Evolutionary conservation across 2,113 vertebrate genomes (phyloP).

Genomic region (human (Homo sapiens)): GRCh38 chr2:236766001-236766500

Average conservation of each 20-base stretch:
- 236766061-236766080: background rate
- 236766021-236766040: background rate
- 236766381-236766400: background rate
- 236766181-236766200: background rate
- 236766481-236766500: background rate
- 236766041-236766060: background rate
- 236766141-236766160: background rate
- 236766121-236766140: background rate
- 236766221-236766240: rapidly evolving
- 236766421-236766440: rapidly evolving
- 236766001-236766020: background rate
- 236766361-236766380: background rate
- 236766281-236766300: background rate
- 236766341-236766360: no score
- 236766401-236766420: rapidly evolving
- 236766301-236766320: background rate
- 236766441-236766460: rapidly evolving
- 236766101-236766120: rapidly evolving
- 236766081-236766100: background rate
- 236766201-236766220: background rate
- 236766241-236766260: rapidly evolving
- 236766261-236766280: rapidly evolving
- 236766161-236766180: no score
- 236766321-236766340: background rate
- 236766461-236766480: background rate